phyloP scores from a whole-genome alignment of 2,888 invertebrate species.

The Melitaea athalia region DNA sequence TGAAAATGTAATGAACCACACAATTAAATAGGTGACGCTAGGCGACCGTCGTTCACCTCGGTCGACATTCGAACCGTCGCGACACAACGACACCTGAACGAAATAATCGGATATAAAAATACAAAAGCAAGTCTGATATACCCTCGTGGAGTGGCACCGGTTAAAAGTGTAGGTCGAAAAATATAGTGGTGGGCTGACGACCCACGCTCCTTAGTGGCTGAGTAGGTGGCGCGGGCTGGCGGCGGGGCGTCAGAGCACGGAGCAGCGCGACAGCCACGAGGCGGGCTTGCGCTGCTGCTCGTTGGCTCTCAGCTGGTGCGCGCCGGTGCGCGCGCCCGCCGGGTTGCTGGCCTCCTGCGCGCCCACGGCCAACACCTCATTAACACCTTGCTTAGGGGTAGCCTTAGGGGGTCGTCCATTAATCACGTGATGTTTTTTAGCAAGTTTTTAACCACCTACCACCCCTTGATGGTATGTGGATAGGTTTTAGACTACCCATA shows the following conservation, averaged over 20 bases:
- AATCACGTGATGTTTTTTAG: too few species aligned
- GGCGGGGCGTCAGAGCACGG: slow-evolving; percentile 89
- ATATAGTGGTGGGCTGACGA: slow-evolving; percentile 66
- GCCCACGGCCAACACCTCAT: not conserved
- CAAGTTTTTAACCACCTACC: too few species aligned
- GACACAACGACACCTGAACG: slow-evolving; percentile 43
- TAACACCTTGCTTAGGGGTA: not conserved
- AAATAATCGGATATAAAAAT: slow-evolving; percentile 77
- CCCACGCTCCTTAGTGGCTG: slow-evolving; percentile 44
- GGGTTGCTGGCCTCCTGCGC: slow-evolving; percentile 94
- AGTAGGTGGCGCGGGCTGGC: slow-evolving; percentile 41
- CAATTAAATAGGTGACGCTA: slow-evolving; percentile 6
- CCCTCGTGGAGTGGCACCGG: slow-evolving; percentile 65
- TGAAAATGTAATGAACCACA: slow-evolving; percentile 15
- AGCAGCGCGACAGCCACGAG: slow-evolving; percentile 93
- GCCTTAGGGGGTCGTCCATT: too few species aligned
- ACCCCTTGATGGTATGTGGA: too few species aligned
- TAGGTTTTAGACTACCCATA: too few species aligned
- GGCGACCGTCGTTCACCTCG: slow-evolving; percentile 29
- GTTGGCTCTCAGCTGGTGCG: slow-evolving; percentile 88
- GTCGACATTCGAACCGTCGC: slow-evolving; percentile 29
- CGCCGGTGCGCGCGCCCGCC: slow-evolving; percentile 86
- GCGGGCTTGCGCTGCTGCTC: slow-evolving; percentile 91
- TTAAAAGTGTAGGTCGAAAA: slow-evolving; percentile 71
- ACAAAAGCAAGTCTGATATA: slow-evolving; percentile 76